Percentiles rank a stretch among this genome's conserved stretches.
Evolutionary conservation across 2,888 invertebrate genomes (phyloP).

Genomic region (Acronicta leporina): DNA sequence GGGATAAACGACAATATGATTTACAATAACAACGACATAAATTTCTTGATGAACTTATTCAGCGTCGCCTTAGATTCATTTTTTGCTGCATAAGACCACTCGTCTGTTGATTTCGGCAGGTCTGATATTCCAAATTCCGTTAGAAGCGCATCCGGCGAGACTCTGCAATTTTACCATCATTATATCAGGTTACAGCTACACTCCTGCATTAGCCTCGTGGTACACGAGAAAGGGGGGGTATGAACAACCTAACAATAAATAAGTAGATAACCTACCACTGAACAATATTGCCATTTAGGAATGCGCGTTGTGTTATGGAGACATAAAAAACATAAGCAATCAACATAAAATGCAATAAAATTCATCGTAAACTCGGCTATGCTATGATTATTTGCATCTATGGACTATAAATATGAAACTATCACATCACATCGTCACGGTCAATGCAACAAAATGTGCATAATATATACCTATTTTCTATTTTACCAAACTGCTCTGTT

Average conservation of each 20-base stretch:
- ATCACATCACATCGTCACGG: too few relatives aligned
- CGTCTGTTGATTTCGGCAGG: constrained; percentile 36
- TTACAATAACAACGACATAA: constrained; percentile 52
- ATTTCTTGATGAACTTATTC: constrained; percentile 54
- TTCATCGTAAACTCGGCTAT: too few relatives aligned
- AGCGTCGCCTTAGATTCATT: constrained; percentile 51
- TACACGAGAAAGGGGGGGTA: neutral
- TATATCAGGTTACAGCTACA: neutral
- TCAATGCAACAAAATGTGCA: constrained; percentile 1
- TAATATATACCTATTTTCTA: too few relatives aligned
- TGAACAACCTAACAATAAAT: neutral
- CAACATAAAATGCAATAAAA: too few relatives aligned
- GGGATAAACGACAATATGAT: neutral
- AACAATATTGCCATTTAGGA: too few relatives aligned
- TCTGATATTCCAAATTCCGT: constrained; percentile 62
- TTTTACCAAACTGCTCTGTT: neutral
- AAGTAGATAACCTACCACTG: neutral
- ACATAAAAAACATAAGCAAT: too few relatives aligned
- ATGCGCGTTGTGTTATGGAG: too few relatives aligned
- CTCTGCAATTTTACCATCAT: constrained; percentile 51
- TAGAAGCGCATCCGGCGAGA: constrained; percentile 53
- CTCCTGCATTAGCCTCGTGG: neutral
- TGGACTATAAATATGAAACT: too few relatives aligned
- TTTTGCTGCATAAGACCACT: constrained; percentile 44
- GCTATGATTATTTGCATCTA: too few relatives aligned